phyloP scores from a whole-genome alignment of 2,113 vertebrate species.

The Scortum barcoo region DNA sequence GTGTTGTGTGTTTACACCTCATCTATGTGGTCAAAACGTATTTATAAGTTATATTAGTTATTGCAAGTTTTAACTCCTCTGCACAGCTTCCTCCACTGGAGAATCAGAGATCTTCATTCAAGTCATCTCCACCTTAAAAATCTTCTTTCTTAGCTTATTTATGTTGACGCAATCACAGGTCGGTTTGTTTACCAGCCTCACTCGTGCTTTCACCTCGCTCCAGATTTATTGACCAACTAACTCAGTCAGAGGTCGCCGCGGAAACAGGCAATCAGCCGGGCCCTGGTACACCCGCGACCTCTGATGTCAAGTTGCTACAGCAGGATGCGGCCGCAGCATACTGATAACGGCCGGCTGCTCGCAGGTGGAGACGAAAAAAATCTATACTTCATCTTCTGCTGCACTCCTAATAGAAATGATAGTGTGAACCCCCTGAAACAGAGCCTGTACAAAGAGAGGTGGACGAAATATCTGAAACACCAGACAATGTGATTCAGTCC shows the following conservation, averaged over 20 bases:
- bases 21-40: too few species aligned
- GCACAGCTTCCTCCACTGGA: not conserved
- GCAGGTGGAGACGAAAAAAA: constrained; percentile 45
- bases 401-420: constrained; percentile 27
- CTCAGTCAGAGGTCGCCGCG: constrained; percentile 58
- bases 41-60: not conserved
- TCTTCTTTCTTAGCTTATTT: constrained; percentile 26
- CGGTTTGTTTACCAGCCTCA: constrained; percentile 30
- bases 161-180: not conserved
- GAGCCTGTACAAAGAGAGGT: not conserved
- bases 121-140: constrained; percentile 36
- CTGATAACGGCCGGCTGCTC: constrained; percentile 49
- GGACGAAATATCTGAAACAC: not conserved
- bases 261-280: constrained; percentile 68
- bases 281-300: constrained; percentile 50
- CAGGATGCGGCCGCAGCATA: constrained; percentile 47
- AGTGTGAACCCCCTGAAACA: not conserved
- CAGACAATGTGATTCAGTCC: not conserved
- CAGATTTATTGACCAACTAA: constrained; percentile 54
- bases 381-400: constrained; percentile 57
- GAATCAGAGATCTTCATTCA: not conserved
- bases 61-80: not conserved
- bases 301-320: constrained; percentile 50
- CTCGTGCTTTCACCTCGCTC: not conserved
- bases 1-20: not conserved